phyloP scores from a whole-genome alignment of 2,797 vertebrate species.

The Lutra lutra region DNA sequence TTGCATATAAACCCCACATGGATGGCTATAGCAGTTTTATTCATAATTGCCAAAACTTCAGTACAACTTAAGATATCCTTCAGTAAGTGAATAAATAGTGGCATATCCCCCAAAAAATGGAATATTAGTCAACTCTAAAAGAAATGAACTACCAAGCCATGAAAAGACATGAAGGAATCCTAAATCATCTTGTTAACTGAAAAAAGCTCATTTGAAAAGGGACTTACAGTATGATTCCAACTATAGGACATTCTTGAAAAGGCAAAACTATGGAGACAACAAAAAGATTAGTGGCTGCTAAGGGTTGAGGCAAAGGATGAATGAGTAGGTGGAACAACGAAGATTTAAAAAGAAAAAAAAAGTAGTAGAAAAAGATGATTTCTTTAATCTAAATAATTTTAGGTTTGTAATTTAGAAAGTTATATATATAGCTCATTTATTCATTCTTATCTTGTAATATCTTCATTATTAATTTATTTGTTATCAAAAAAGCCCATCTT shows the following conservation, averaged over 20 bases:
- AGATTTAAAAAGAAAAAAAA: background rate
- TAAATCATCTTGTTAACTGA: background rate
- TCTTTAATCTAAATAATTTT: background rate
- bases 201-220: background rate
- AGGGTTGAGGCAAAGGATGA: rapidly evolving
- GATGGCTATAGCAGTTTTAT: background rate
- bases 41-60: background rate
- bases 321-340: background rate
- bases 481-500: background rate
- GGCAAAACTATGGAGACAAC: background rate
- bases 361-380: background rate
- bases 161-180: background rate
- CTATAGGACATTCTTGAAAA: background rate
- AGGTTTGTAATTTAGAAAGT: background rate
- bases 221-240: background rate
- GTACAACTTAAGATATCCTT: background rate
- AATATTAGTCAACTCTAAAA: background rate
- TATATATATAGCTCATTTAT: background rate
- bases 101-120: background rate
- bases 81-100: background rate
- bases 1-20: background rate
- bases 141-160: background rate
- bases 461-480: background rate
- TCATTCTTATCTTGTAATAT: background rate
- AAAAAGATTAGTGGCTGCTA: background rate